Conservation (phyloP, 2,797 vertebrate genomes). For the Acipenser oxyrinchus region DNA sequence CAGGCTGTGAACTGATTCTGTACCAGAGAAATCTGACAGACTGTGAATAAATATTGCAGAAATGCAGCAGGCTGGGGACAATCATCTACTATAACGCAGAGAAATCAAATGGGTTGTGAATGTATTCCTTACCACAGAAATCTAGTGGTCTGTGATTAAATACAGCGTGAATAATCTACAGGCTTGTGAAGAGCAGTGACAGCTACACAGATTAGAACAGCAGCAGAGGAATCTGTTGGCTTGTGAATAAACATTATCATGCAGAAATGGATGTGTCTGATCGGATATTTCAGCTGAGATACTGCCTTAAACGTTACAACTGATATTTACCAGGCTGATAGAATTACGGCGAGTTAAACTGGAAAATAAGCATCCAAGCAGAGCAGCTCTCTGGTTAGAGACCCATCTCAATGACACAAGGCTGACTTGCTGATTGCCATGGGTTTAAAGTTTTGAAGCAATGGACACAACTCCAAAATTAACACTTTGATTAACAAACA, state of each 20-base stretch:
- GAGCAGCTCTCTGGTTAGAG: no score
- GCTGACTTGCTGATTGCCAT: no score
- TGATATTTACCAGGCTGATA: no score
- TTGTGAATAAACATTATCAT: constrained; percentile 2
- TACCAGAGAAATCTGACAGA: neutral
- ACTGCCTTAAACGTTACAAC: no score
- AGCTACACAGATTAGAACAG: neutral
- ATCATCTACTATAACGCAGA: no score
- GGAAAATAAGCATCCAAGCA: no score
- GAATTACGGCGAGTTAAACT: no score
- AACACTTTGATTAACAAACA: no score
- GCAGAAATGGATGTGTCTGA: neutral
- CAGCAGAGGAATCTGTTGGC: neutral
- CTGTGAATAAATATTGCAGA: neutral
- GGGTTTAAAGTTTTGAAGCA: no score
- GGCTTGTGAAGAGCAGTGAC: neutral
- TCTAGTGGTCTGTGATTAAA: constrained; percentile 1
- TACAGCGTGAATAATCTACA: neutral
- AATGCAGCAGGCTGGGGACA: no score
- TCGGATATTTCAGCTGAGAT: neutral
- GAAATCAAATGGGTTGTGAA: neutral
- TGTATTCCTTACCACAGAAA: neutral
- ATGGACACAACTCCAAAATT: no score
- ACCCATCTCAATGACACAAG: no score
- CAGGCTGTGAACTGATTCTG: neutral